A percentile compares a stretch with the other conserved stretches of the same genome.
Evolutionary conservation across 2,888 invertebrate species (phyloP).

Genomic region (Sinhomidia bicolor): DNA sequence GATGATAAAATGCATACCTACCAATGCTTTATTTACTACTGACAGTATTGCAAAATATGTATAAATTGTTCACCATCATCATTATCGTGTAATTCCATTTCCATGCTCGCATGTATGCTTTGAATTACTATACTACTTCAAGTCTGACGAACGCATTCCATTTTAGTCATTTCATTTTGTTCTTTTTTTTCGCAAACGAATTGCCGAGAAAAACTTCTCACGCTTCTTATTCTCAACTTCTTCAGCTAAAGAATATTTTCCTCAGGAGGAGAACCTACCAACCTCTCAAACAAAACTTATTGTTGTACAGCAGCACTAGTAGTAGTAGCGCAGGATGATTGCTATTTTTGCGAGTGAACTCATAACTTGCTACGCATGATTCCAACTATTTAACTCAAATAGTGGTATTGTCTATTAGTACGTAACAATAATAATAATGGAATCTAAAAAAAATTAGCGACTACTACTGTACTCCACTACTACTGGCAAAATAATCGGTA

Average conservation of each 20-base stretch:
- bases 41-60: constrained; percentile 16
- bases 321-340: neutral
- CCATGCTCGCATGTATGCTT: constrained; percentile 6
- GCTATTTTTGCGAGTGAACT: constrained; percentile 24
- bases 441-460: constrained; percentile 22
- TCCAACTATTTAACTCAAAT: neutral
- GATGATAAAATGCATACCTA: neutral
- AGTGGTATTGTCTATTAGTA: neutral
- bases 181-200: constrained; percentile 11
- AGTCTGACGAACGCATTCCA: neutral
- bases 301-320: neutral
- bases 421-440: neutral
- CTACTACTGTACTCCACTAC: neutral
- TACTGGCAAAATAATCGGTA: neutral
- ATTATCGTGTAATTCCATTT: neutral
- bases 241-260: neutral
- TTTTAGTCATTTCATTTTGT: neutral
- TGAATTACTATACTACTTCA: neutral
- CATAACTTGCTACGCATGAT: constrained; percentile 22
- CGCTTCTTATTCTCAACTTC: constrained; percentile 1
- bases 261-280: neutral
- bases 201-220: constrained; percentile 53
- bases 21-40: no score
- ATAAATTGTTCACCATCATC: no score
- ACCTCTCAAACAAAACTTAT: neutral